phyloP scores from a whole-genome alignment of 1,140 invertebrate genomes.

The Vanessa atalanta region DNA sequence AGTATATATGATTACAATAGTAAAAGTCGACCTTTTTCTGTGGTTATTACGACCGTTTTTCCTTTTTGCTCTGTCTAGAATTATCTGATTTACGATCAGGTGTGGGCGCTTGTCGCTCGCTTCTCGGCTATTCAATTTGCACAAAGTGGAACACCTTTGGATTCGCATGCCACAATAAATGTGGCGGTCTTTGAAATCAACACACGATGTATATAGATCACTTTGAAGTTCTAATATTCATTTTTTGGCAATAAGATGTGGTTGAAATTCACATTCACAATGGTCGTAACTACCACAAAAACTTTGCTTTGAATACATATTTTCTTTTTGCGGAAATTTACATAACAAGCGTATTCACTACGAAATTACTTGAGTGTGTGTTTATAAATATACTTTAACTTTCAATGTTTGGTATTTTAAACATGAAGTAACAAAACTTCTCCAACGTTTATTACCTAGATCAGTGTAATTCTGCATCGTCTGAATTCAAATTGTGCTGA shows the following conservation, averaged over 20 bases:
- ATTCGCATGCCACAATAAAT: slow-evolving; percentile 51
- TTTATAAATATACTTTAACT: slow-evolving; percentile 42
- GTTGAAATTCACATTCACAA: slow-evolving; percentile 5
- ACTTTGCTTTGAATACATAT: slow-evolving; percentile 16
- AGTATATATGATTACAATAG: slow-evolving; percentile 35
- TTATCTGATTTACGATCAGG: slow-evolving; percentile 71
- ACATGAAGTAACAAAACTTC: slow-evolving; percentile 64
- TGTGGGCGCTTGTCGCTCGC: slow-evolving; percentile 57
- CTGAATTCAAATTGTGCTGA: slow-evolving; percentile 50
- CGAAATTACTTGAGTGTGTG: slow-evolving; percentile 34
- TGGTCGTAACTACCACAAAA: not conserved
- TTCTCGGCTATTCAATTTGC: slow-evolving; percentile 63
- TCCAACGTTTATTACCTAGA: slow-evolving; percentile 38
- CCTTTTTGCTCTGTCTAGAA: slow-evolving; percentile 28
- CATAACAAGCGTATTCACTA: slow-evolving; percentile 44
- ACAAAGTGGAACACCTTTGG: slow-evolving; percentile 65
- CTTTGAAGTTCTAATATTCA: slow-evolving; percentile 13
- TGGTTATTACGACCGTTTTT: slow-evolving; percentile 49
- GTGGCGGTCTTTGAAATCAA: slow-evolving; percentile 48
- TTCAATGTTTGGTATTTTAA: slow-evolving; percentile 53
- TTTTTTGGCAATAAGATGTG: slow-evolving; percentile 4
- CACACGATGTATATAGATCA: slow-evolving; percentile 12
- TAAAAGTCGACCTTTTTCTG: slow-evolving; percentile 49
- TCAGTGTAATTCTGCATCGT: slow-evolving; percentile 42
- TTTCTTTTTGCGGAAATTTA: slow-evolving; percentile 37